phyloP scores from a whole-genome alignment of 2,113 vertebrate species.

The Stigmatopora nigra region DNA sequence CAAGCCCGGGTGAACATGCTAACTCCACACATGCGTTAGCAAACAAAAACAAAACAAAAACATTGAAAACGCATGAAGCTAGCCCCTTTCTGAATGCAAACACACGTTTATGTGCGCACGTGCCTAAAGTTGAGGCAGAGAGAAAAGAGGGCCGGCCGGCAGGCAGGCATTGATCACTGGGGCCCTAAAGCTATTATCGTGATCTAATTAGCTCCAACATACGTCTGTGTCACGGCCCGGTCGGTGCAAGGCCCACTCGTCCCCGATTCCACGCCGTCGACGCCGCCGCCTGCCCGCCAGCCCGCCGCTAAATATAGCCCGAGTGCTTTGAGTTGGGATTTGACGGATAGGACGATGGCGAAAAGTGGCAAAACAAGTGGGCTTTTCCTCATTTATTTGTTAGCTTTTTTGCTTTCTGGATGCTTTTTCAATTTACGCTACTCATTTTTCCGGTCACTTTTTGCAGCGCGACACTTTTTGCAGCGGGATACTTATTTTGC shows the following conservation, averaged over 20 bases:
- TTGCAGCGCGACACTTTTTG: no score
- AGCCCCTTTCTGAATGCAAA: no score
- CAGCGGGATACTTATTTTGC: no score
- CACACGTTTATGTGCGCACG: no score
- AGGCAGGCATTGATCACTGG: slow-evolving; percentile 72
- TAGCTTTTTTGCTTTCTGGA: no score
- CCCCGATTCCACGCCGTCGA: slow-evolving; percentile 70
- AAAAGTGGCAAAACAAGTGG: neutral
- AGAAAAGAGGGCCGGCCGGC: slow-evolving; percentile 65
- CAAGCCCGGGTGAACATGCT: no score
- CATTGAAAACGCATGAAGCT: no score
- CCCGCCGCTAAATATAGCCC: slow-evolving; percentile 63
- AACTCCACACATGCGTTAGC: no score
- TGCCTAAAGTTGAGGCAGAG: slow-evolving; percentile 65
- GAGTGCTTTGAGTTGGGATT: neutral
- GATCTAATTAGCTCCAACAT: slow-evolving; percentile 78
- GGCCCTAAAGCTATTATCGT: slow-evolving; percentile 77
- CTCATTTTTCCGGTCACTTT: no score
- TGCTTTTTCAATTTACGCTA: no score
- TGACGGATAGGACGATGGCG: neutral
- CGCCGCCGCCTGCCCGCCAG: slow-evolving; percentile 63
- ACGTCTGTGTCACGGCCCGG: slow-evolving; percentile 73
- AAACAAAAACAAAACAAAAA: no score
- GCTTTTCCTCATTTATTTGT: no score
- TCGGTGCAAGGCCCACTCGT: slow-evolving; percentile 71